These are phyloP conservation scores for Campopleginae sp. DNA, from an alignment of 2,888 invertebrate genomes.

Conservation along the genomic window DNA sequence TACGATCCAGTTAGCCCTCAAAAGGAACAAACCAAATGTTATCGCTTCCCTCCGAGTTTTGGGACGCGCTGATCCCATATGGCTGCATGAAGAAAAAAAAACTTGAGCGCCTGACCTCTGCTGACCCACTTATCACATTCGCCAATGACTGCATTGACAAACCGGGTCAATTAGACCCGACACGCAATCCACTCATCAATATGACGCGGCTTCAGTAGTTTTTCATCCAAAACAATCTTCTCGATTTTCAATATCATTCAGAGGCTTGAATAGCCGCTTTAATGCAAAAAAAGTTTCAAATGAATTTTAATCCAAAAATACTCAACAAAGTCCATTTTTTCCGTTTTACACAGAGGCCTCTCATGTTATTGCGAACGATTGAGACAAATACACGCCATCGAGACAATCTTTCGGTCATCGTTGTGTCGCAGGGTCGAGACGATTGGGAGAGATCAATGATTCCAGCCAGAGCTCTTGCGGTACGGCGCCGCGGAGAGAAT, in stretches of 20 bases:
- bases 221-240: too few species aligned
- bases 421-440: slow-evolving; percentile 2
- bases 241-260: too few species aligned
- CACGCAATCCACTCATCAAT: too few species aligned
- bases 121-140: not conserved
- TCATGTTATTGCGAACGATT: not conserved
- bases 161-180: not conserved
- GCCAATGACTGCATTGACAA: not conserved
- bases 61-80: slow-evolving; percentile 10
- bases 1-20: not conserved
- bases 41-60: not conserved
- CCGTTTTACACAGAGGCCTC: not conserved
- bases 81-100: not conserved
- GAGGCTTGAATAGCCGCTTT: too few species aligned
- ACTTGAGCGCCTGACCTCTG: too few species aligned
- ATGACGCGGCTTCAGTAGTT: too few species aligned
- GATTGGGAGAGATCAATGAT: slow-evolving; percentile 38
- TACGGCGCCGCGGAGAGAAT: not conserved
- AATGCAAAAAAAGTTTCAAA: not conserved
- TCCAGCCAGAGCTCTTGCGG: slow-evolving; percentile 9
- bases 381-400: not conserved
- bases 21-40: slow-evolving; percentile 5
- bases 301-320: not conserved
- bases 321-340: not conserved
- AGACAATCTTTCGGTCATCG: slow-evolving; percentile 17